A percentile compares a stretch with the other conserved stretches of the same genome.
phyloP scores from a whole-genome alignment of 2,888 invertebrate genomes.

The Kryphioiulus occultus region DNA sequence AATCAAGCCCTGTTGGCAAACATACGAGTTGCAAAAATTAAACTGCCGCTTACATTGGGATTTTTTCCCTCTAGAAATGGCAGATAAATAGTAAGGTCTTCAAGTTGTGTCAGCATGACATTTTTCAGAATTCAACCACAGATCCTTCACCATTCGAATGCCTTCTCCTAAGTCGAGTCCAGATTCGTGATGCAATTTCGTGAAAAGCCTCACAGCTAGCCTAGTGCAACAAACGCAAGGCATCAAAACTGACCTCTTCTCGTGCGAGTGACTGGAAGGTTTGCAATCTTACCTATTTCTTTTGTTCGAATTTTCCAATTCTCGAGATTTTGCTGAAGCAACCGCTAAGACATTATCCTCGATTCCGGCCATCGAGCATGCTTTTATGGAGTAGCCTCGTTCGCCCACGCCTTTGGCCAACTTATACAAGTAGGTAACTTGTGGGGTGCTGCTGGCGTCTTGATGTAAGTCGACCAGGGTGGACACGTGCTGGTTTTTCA shows the following conservation, averaged over 20 bases:
- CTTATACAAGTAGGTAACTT: slow-evolving; percentile 45
- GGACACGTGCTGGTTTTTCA: not conserved
- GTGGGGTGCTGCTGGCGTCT: not conserved
- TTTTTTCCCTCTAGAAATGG: no score
- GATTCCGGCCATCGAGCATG: slow-evolving; percentile 38
- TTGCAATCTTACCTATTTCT: not conserved
- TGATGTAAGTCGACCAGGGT: not conserved
- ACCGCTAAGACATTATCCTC: not conserved
- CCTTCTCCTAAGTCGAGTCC: not conserved
- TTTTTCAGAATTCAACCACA: not conserved
- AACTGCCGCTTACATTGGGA: no score
- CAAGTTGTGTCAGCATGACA: not conserved
- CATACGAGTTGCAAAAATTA: no score
- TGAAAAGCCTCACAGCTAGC: not conserved
- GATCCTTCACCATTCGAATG: not conserved
- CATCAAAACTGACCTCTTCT: not conserved
- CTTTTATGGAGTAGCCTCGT: slow-evolving; percentile 41
- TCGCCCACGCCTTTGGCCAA: not conserved
- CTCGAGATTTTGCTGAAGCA: not conserved
- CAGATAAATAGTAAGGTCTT: no score
- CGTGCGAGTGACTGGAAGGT: not conserved
- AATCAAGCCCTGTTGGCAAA: no score
- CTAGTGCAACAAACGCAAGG: not conserved
- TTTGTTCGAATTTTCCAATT: not conserved
- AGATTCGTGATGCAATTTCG: not conserved